Conservation (phyloP, 1,140 invertebrate species). For the Teleogryllus occipitalis region DNA sequence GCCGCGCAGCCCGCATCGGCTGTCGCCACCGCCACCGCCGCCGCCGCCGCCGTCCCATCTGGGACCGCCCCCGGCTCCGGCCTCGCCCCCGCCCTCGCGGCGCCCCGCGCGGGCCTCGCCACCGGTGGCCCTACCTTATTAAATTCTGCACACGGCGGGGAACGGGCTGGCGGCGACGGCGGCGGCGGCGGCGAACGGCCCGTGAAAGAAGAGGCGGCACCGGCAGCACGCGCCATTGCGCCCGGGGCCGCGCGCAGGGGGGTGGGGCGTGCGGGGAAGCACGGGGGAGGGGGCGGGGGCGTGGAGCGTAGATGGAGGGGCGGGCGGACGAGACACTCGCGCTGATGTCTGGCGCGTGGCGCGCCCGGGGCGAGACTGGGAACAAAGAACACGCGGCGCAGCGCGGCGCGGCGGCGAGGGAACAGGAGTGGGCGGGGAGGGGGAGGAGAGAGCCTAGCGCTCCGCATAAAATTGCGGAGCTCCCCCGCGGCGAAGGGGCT, state of each 20-base stretch:
- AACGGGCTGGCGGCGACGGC: no score
- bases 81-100: no score
- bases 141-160: not conserved
- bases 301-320: no score
- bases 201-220: no score
- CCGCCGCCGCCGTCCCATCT: no score
- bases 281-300: no score
- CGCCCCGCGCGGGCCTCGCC: no score
- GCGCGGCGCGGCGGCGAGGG: no score
- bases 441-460: not conserved
- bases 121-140: not conserved
- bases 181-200: no score
- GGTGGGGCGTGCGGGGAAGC: not conserved
- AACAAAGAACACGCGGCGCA: not conserved
- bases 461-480: not conserved
- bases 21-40: not conserved
- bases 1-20: not conserved
- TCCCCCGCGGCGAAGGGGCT: not conserved
- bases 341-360: slow-evolving; percentile 2
- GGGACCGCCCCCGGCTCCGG: not conserved
- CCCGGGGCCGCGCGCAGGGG: no score
- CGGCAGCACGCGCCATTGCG: not conserved
- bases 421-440: not conserved
- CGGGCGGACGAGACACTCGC: no score
- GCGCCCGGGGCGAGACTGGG: not conserved